phyloP scores from a whole-genome alignment of 2,888 invertebrate species.

The Nymphalis urticae region DNA sequence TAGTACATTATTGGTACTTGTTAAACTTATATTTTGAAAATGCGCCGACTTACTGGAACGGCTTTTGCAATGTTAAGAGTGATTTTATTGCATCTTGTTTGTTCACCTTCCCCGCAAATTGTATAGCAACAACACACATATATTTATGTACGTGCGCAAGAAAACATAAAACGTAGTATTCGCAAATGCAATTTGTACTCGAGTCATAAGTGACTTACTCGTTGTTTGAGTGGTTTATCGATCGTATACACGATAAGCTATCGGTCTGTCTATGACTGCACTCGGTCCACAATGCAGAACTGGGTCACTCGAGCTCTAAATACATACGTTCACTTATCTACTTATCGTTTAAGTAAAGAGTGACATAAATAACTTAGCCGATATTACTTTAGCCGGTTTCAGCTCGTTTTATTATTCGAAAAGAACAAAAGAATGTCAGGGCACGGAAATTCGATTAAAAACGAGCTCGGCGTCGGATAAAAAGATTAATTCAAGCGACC shows the following conservation, averaged over 20 bases:
- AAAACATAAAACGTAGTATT: slow-evolving; percentile 14
- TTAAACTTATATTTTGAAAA: too few relatives aligned
- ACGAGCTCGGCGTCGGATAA: slow-evolving; percentile 13
- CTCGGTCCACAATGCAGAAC: slow-evolving; percentile 50
- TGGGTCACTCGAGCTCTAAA: slow-evolving; percentile 66
- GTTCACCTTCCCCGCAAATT: slow-evolving; percentile 7
- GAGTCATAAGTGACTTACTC: slow-evolving; percentile 20
- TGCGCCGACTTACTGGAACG: too few relatives aligned
- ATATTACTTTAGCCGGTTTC: slow-evolving; percentile 46
- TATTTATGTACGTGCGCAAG: neutral
- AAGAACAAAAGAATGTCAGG: slow-evolving; percentile 21
- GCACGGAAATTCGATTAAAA: slow-evolving; percentile 21
- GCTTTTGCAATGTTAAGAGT: neutral
- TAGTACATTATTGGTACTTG: too few relatives aligned
- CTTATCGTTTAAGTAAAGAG: slow-evolving; percentile 46
- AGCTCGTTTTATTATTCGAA: slow-evolving; percentile 23
- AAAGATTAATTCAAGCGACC: slow-evolving; percentile 39
- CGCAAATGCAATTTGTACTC: slow-evolving; percentile 24
- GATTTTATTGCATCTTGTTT: neutral
- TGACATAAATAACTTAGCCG: slow-evolving; percentile 55
- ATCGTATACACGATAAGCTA: slow-evolving; percentile 67
- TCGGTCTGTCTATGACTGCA: slow-evolving; percentile 56
- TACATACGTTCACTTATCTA: slow-evolving; percentile 46
- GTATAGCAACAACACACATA: neutral
- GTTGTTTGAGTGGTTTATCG: slow-evolving; percentile 59